phyloP scores from a whole-genome alignment of 2,888 invertebrate genomes.

The Deilephila porcellus region DNA sequence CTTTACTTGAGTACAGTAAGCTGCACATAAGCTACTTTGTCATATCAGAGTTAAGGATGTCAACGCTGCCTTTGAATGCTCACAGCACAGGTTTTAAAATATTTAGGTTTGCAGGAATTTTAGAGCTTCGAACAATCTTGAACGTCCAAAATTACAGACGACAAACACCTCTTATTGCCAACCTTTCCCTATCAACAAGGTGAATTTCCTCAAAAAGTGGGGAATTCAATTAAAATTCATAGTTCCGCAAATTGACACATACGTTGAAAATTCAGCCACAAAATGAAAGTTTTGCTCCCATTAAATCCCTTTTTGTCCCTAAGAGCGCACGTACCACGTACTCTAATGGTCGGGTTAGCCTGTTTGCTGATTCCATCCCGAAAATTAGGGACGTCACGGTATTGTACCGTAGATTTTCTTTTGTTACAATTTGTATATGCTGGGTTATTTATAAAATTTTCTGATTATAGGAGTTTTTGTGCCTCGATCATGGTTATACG shows the following conservation, averaged over 20 bases:
- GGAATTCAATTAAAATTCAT: slow-evolving; percentile 26
- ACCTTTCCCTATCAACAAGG: background rate
- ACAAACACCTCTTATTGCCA: too few species aligned
- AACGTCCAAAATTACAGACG: too few species aligned
- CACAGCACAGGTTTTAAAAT: too few species aligned
- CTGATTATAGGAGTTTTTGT: too few species aligned
- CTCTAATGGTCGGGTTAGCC: slow-evolving; percentile 19
- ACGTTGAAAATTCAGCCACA: background rate
- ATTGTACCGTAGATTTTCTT: slow-evolving; percentile 42
- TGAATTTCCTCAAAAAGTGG: background rate
- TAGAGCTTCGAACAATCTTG: too few species aligned
- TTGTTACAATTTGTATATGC: background rate
- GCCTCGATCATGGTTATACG: too few species aligned
- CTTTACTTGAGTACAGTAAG: too few species aligned
- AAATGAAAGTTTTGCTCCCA: slow-evolving; percentile 25
- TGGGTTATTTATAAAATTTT: background rate
- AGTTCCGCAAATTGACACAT: slow-evolving; percentile 18
- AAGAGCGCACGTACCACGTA: slow-evolving; percentile 19
- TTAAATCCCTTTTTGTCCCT: slow-evolving; percentile 28
- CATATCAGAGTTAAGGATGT: too few species aligned
- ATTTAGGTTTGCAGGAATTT: too few species aligned
- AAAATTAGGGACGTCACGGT: slow-evolving; percentile 49
- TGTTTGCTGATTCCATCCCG: slow-evolving; percentile 40
- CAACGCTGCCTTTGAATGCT: too few species aligned
- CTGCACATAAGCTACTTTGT: too few species aligned